Conservation (phyloP, 2,888 invertebrate genomes). For the Rhamphomyia laevipes region DNA sequence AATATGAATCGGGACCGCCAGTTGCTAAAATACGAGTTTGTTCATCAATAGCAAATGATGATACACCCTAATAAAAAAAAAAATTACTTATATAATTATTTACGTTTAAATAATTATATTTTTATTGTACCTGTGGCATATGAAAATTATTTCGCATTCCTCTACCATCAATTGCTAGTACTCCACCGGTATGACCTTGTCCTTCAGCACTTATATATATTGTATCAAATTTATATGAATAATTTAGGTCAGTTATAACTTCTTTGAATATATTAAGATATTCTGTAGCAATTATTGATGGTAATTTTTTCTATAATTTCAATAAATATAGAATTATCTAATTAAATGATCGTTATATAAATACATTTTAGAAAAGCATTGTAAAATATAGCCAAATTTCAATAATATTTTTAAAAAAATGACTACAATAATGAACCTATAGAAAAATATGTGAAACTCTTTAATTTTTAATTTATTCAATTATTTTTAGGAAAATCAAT, state of each 20-base stretch:
- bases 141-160: background rate
- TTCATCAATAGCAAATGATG: constrained; percentile 50
- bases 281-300: background rate
- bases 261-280: background rate
- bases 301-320: background rate
- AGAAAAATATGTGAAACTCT: no score
- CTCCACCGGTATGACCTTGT: background rate
- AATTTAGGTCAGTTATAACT: background rate
- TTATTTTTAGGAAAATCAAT: no score
- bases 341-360: no score
- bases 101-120: no score
- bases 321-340: no score
- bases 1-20: constrained; percentile 63
- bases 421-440: no score
- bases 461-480: no score
- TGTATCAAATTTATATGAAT: background rate
- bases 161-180: background rate
- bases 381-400: no score
- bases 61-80: constrained; percentile 26
- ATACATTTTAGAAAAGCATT: no score
- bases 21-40: constrained; percentile 48
- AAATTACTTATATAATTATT: no score
- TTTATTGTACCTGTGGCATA: background rate
- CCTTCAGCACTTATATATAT: background rate
- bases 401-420: no score